A percentile compares a stretch with the other conserved stretches of the same genome.
Evolutionary conservation across 2,797 vertebrate species (phyloP).

Genomic region (Philypnodon macrostomus): DNA sequence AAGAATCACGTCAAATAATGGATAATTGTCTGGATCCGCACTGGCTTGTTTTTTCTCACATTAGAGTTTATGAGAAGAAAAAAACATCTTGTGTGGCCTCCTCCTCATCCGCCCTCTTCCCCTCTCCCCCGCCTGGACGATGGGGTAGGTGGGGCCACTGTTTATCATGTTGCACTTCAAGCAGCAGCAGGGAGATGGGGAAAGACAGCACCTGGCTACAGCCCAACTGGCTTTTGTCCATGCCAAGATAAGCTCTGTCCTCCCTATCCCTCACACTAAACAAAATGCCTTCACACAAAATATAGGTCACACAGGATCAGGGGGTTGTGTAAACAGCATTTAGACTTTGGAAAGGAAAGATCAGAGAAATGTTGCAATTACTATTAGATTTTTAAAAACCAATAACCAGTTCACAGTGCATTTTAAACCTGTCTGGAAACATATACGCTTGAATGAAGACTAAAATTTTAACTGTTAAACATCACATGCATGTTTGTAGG

Average conservation of each 20-base stretch:
- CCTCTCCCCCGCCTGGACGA: slow-evolving; percentile 10
- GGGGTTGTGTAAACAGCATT: slow-evolving; percentile 38
- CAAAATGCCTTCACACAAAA: slow-evolving; percentile 54
- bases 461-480: no score
- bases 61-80: slow-evolving; percentile 77
- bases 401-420: no score
- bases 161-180: slow-evolving; percentile 67
- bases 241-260: slow-evolving; percentile 62
- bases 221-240: slow-evolving; percentile 59
- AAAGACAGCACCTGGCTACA: slow-evolving; percentile 60
- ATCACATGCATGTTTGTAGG: no score
- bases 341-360: slow-evolving; percentile 38
- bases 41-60: slow-evolving; percentile 72
- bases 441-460: no score
- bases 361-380: background rate
- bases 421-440: no score
- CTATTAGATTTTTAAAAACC: no score
- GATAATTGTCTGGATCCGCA: slow-evolving; percentile 64
- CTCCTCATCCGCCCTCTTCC: slow-evolving; percentile 41
- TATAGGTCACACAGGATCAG: slow-evolving; percentile 52
- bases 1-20: slow-evolving; percentile 68
- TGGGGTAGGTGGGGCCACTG: slow-evolving; percentile 63
- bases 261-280: slow-evolving; percentile 49
- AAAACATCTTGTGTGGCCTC: slow-evolving; percentile 81
- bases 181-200: slow-evolving; percentile 49